Percentiles rank a stretch among this genome's conserved stretches.
phyloP scores from a whole-genome alignment of 2,888 invertebrate genomes.

The Aphodius sticticus region DNA sequence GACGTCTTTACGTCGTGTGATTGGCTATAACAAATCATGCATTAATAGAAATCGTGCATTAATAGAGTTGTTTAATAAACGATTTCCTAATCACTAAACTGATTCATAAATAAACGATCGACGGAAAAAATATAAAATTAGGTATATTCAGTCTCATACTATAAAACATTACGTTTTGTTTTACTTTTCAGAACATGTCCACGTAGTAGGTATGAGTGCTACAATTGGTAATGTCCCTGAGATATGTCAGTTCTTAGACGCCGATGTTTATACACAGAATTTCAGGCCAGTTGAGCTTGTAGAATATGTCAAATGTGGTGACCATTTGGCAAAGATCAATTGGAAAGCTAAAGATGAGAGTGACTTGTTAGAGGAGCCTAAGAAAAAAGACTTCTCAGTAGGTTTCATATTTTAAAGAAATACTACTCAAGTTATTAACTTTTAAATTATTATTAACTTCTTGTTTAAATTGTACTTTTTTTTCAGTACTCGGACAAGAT shows the following conservation, averaged over 20 bases:
- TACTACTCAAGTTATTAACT: too few relatives aligned
- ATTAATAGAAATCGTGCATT: too few relatives aligned
- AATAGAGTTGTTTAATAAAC: too few relatives aligned
- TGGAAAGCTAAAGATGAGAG: constrained; percentile 59
- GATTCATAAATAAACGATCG: too few relatives aligned
- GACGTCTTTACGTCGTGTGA: too few relatives aligned
- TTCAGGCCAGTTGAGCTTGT: constrained; percentile 89
- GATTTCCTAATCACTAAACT: too few relatives aligned
- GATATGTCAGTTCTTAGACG: constrained; percentile 79
- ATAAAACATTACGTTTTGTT: neutral
- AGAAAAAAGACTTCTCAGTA: constrained; percentile 64
- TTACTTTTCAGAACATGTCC: constrained; percentile 68
- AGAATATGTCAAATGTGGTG: constrained; percentile 83
- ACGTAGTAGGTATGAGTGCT: constrained; percentile 97
- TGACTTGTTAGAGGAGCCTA: constrained; percentile 63
- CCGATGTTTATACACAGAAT: constrained; percentile 81
- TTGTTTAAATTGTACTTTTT: too few relatives aligned
- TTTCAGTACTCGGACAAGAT: constrained; percentile 69
- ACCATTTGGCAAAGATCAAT: constrained; percentile 64
- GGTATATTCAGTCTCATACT: neutral
- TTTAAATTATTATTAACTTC: too few relatives aligned
- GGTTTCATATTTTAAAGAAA: constrained; percentile 43
- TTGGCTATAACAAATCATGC: too few relatives aligned
- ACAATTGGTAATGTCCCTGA: constrained; percentile 92
- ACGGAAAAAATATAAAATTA: constrained; percentile 7